These are phyloP conservation scores for Drosophila miranda DNA, from an alignment of 1,140 invertebrate genomes.

Conservation along the genomic window DNA sequence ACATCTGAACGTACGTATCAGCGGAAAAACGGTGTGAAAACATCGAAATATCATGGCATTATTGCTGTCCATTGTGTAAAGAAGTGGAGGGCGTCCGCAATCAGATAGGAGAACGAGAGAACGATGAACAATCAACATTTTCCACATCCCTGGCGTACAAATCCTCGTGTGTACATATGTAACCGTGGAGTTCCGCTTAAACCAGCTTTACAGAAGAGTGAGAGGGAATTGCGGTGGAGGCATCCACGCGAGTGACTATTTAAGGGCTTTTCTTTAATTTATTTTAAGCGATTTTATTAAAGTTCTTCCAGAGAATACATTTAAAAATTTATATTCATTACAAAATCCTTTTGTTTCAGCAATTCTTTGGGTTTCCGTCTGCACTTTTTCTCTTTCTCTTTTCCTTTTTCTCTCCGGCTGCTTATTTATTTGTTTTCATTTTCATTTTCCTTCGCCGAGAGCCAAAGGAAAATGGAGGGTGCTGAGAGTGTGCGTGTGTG, in stretches of 20 bases:
- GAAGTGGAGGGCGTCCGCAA: too few relatives aligned
- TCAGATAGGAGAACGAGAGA: too few relatives aligned
- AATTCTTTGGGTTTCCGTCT: constrained; percentile 15
- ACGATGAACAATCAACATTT: constrained; percentile 24
- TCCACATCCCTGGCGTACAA: not conserved
- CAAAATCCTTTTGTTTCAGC: constrained; percentile 21
- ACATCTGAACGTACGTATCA: constrained; percentile 1
- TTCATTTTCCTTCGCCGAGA: constrained; percentile 55
- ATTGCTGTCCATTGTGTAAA: not conserved
- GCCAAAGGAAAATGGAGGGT: not conserved
- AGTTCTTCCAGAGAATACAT: too few relatives aligned
- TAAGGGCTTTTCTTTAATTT: too few relatives aligned
- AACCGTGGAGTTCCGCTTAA: too few relatives aligned
- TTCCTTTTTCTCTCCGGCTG: constrained; percentile 13
- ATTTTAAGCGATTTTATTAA: too few relatives aligned
- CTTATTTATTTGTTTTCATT: constrained; percentile 77
- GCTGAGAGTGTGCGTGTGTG: not conserved
- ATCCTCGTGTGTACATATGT: not conserved
- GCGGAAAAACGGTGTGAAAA: constrained; percentile 32
- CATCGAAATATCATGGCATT: constrained; percentile 13
- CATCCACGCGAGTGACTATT: too few relatives aligned
- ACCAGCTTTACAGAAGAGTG: too few relatives aligned
- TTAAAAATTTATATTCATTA: constrained; percentile 54
- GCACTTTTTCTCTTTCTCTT: constrained; percentile 9
- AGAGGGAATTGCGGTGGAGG: too few relatives aligned